Evolutionary conservation across 92 coral and sea anemone species (phyloP), one percentile per base, ranked within the genome.

Genomic region (Porites divaricata): DNA sequence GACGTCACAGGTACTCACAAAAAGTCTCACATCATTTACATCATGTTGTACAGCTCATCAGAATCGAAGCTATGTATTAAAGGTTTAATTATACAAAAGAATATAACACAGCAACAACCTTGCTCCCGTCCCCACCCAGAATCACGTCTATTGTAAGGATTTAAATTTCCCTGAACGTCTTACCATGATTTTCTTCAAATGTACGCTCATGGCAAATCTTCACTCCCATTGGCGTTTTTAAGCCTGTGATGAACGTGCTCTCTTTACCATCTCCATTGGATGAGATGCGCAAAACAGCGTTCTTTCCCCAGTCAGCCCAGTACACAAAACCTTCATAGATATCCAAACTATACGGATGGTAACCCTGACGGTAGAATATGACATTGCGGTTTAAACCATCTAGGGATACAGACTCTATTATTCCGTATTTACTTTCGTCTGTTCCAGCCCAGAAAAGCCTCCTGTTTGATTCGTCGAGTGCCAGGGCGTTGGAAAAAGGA

Each of bases 401-500:
- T 19, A 54, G 8, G 10, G 74, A 35, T 21, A 70, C 65, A 17
- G 66, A 66, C 59, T 80, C 76, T 19, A 80, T 80, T 9, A 62
- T 63, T n/a, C 71, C 81, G 59, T 77, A 63, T 14, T 53, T n/a
- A 41, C 48, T 54, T 12, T 9, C 1, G 24, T 80, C 76, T 1
- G 24, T 57, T 41, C 73, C 83, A 20, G 73, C 72, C 98, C 98
- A 95, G 87, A 93, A 95, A 15, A 95, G 81, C 62, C 74, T 78
- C 61, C 66, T 19, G 16, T 62, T 63, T 25, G 78, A 59, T 45
- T 78, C 93, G 73, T 93, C 95, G 19, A 93, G 53, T 8, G 90
- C 87, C 20, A 95, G 72, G 49, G 95, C 91, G 69, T 93, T 95
- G 2, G 96, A 95, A 95, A 96, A 95, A 10, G 73, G 75, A 1